Percentiles rank a stretch among this genome's conserved stretches.
Conservation (phyloP, 1,140 invertebrate species). For the Saccostrea glomerata region DNA sequence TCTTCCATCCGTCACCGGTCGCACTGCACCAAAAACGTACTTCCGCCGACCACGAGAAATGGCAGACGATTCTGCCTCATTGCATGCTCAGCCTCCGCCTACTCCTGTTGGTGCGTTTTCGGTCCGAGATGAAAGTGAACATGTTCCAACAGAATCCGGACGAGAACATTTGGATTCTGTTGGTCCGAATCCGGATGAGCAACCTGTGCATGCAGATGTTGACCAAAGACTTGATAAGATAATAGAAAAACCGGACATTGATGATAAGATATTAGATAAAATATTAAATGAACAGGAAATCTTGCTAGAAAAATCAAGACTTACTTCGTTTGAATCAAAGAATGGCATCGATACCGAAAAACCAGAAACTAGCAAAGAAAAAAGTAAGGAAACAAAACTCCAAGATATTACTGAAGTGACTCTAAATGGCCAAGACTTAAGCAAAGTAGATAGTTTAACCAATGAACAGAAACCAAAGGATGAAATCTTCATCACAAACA, state of each 20-base stretch:
- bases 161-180: neutral
- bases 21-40: slow-evolving; percentile 48
- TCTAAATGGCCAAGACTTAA: neutral
- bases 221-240: neutral
- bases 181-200: neutral
- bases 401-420: slow-evolving; percentile 18
- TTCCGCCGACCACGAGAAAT: slow-evolving; percentile 41
- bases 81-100: slow-evolving; percentile 53
- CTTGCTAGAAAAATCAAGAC: neutral
- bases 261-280: neutral
- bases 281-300: neutral
- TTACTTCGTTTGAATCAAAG: neutral
- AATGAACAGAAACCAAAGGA: neutral
- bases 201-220: neutral
- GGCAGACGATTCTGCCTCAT: slow-evolving; percentile 36
- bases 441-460: neutral
- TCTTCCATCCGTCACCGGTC: slow-evolving; percentile 53
- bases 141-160: neutral
- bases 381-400: neutral
- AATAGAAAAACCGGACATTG: slow-evolving; percentile 8
- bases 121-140: slow-evolving; percentile 43
- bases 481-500: slow-evolving; percentile 7
- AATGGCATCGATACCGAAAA: neutral
- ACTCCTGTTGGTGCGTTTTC: slow-evolving; percentile 54
- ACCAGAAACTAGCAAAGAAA: neutral